Conservation (phyloP, 2,797 vertebrate species). For the Micropoecilia bifurca region DNA sequence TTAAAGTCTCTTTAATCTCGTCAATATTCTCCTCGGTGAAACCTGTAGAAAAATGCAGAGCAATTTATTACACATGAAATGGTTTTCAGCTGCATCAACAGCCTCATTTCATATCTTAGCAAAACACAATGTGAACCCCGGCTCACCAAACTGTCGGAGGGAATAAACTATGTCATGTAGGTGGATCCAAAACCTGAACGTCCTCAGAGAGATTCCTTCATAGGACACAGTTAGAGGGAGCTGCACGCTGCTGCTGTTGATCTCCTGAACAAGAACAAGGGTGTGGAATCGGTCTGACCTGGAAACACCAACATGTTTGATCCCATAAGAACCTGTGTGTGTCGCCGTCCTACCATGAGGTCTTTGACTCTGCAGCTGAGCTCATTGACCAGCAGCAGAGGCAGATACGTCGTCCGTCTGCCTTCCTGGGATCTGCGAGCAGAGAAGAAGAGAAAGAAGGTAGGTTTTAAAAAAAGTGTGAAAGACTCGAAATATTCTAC, state of each 20-base stretch:
- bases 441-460: conserved; percentile 1
- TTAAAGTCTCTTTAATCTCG: conserved; percentile 94
- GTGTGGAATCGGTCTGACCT: not conserved
- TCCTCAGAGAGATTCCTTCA: conserved; percentile 90
- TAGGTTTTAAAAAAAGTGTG: not conserved
- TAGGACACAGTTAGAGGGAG: conserved; percentile 93
- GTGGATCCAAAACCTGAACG: conserved; percentile 95
- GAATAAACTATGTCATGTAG: conserved; percentile 94
- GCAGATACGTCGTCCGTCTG: conserved; percentile 91
- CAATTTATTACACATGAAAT: not conserved
- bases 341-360: conserved; percentile 85
- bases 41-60: conserved; percentile 72
- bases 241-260: conserved; percentile 86
- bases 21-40: conserved; percentile 96
- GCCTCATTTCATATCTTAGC: not conserved
- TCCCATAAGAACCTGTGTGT: not conserved
- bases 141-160: conserved; percentile 92
- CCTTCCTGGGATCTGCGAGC: conserved; percentile 87
- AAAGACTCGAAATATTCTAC: not conserved
- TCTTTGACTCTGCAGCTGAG: conserved; percentile 93
- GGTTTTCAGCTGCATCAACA: not conserved
- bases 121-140: not conserved
- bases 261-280: conserved; percentile 78
- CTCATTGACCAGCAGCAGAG: conserved; percentile 95
- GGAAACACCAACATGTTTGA: not conserved